Evolutionary conservation across 1,140 invertebrate genomes (phyloP).

Genomic region (Antheraea pernyi): DNA sequence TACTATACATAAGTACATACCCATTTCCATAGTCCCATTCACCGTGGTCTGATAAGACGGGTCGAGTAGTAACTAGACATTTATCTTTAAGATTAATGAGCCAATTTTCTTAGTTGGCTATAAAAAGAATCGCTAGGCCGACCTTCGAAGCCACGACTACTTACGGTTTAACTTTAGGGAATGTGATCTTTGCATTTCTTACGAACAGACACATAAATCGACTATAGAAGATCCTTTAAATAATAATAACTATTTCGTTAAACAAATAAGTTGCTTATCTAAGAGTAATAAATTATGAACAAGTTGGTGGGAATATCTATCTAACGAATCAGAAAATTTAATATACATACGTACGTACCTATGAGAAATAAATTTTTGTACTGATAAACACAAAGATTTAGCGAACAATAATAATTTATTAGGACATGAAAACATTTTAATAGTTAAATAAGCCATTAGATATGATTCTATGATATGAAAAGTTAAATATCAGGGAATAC

Average conservation of each 20-base stretch:
- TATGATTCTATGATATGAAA: too few relatives aligned
- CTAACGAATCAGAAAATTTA: conserved; percentile 10
- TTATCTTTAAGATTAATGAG: conserved; percentile 79
- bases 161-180: conserved; percentile 43
- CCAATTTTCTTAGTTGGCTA: conserved; percentile 78
- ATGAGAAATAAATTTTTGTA: too few relatives aligned
- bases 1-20: background rate
- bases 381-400: too few relatives aligned
- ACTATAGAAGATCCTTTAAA: background rate
- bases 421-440: background rate
- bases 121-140: conserved; percentile 74
- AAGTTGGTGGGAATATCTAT: conserved; percentile 9
- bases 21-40: conserved; percentile 47
- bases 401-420: background rate
- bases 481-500: too few relatives aligned
- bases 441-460: background rate
- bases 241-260: background rate
- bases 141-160: conserved; percentile 44
- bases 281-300: conserved; percentile 12
- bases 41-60: conserved; percentile 69
- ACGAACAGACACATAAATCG: conserved; percentile 15
- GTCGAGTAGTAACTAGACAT: conserved; percentile 72
- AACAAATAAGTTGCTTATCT: background rate
- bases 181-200: conserved; percentile 28
- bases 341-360: background rate